Conservation (phyloP, 2,113 vertebrate genomes). For the Origma solitaria region DNA sequence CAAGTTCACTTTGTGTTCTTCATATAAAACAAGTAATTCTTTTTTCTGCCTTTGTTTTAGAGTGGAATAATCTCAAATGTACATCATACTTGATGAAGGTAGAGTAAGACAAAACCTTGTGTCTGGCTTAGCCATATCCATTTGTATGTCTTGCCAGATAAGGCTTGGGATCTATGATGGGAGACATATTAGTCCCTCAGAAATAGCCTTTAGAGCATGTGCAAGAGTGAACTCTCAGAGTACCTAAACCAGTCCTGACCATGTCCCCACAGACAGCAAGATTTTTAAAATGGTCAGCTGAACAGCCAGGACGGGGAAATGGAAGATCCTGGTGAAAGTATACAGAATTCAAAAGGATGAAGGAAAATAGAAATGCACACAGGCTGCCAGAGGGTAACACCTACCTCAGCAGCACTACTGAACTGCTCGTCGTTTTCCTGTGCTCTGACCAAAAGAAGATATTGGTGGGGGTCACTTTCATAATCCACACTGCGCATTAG, state of each 20-base stretch:
- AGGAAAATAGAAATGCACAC: background rate
- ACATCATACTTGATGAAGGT: background rate
- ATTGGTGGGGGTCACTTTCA: slow-evolving; percentile 81
- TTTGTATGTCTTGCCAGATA: background rate
- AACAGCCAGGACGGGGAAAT: background rate
- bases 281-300: background rate
- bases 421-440: slow-evolving; percentile 75
- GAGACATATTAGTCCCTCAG: background rate
- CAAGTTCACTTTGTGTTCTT: background rate
- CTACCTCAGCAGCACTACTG: slow-evolving; percentile 82
- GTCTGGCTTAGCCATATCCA: background rate
- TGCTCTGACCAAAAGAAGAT: slow-evolving; percentile 79
- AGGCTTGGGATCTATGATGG: background rate
- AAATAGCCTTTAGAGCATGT: background rate
- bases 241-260: background rate
- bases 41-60: background rate
- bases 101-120: background rate
- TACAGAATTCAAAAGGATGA: background rate
- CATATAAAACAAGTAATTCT: background rate
- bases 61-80: background rate
- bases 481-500: slow-evolving; percentile 82
- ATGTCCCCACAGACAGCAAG: background rate
- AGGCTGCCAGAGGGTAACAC: background rate
- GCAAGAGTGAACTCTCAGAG: background rate
- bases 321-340: background rate